phyloP scores from a whole-genome alignment of 1,140 invertebrate genomes.

The Cherax quadricarinatus region DNA sequence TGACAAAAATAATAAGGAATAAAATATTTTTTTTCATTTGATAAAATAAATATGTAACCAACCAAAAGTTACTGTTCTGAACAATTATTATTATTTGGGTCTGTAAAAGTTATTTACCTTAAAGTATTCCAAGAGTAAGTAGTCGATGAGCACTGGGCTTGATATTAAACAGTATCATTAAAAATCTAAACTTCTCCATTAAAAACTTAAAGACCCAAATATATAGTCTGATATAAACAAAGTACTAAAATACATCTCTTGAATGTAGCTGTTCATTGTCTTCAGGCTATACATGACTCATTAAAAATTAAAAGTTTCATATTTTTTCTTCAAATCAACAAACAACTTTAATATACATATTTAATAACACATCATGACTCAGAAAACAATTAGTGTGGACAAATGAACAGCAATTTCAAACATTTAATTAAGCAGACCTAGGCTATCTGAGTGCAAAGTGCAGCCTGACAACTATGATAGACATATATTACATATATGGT shows the following conservation, averaged over 20 bases:
- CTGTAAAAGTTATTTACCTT: not conserved
- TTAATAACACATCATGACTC: not conserved
- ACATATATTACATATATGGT: not conserved
- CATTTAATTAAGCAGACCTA: not conserved
- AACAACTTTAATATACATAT: not conserved
- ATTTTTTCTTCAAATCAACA: not conserved
- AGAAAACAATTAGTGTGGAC: not conserved
- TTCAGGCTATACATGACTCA: conserved; percentile 20
- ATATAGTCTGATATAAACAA: not conserved
- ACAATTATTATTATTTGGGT: not conserved
- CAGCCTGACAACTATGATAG: not conserved
- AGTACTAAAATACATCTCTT: conserved; percentile 11
- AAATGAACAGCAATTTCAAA: not conserved
- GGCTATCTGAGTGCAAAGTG: not conserved
- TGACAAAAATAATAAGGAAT: not conserved
- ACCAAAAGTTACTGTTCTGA: not conserved
- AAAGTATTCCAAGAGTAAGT: not conserved
- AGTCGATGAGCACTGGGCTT: too few relatives aligned
- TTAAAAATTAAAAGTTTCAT: not conserved
- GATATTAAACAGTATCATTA: too few relatives aligned
- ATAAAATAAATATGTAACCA: not conserved
- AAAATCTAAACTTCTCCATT: not conserved
- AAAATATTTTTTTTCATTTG: not conserved
- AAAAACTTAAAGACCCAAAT: not conserved
- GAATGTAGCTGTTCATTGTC: conserved; percentile 22